Evolutionary conservation across 1,140 invertebrate species (phyloP), one percentile per base, ranked within the genome.

Genomic region (Tachypleus tridentatus): DNA sequence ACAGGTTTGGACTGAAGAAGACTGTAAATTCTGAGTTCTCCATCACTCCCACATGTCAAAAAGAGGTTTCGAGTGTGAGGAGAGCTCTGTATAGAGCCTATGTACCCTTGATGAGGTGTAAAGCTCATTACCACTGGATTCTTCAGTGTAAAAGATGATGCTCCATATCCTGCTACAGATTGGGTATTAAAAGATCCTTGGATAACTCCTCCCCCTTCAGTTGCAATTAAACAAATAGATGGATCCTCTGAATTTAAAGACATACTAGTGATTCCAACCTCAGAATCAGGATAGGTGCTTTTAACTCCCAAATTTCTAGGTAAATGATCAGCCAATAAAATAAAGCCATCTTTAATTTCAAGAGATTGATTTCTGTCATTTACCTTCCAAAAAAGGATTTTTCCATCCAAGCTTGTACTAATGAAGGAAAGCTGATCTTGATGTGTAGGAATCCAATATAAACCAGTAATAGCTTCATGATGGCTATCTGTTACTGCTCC

Each of bases 231-330:
- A 62, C 69, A 71, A 51, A 71, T 66, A 50, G 58, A 62, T 4
- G n/a, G 50, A 61, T 71, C 70, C 70, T 71, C 68, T 57, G 3
- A 10, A 60, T 71, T 71, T 47, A 71, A 62, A 52, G 68, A 66
- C 60, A 71, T 54, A 49, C 59, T 61, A 47, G 59, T 64, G 49
- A 70, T 60, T 60, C 65, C 65, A 53, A 71, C 64, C 70, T 69
- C 68, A 49, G 65, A 53, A 65, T 59, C 61, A 1, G 58, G 57
- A 54, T 53, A 60, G 5, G 8, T 63, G 49, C 63, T 65, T 64
- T 67, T 67, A 9, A 71, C 62, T 4, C 11, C 49, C 8, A 70
- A 58, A 57, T 49, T 62, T 52, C 68, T 47, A 49, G 70, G 68
- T 10, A 71, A 53, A n/a, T 70, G 56, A 9, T 70, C 62, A 8